Base-by-base conservation (phyloP, 2,113 vertebrate genomes). In the Phylloscopus whistleri region DNA sequence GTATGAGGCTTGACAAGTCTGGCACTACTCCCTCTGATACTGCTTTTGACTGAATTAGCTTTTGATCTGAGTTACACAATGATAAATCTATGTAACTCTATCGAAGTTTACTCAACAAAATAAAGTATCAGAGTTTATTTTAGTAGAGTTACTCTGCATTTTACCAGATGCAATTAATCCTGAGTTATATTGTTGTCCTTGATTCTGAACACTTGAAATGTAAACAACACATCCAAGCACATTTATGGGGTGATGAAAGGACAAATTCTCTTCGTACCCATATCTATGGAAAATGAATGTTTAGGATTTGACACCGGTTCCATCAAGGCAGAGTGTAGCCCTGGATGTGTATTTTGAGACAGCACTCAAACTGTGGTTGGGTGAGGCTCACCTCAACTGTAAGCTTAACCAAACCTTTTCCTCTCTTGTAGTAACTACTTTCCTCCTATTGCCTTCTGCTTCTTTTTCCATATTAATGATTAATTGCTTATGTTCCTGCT, bases 401-500 rank as follows among this genome's bases (percentile, higher is more conserved):
- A 91, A 91, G 23, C 37, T 91, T 58, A 82, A 75, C 3, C 1
- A 93, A 86, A 78, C 23, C 59, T 89, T 95, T 94, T 92, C 78
- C 55, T 86, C 23, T 74, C 60, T 73, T 89, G 33, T 31, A 91
- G 49, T 59, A 88, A 77, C 49, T 66, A 15, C 66, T 76, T 91
- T 83, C n/a, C 35, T 92, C 46, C 66, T 76, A 11, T 76, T 85
- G 49, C 91, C 86, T 58, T 87, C 67, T 4, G 4, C 10, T 94
- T 90, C 85, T 93, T 89, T 94, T 96, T 62, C 81, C 63, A 20
- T 73, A 85, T 93, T 87, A 82, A 85, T 96, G 74, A 94, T 94
- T 87, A 91, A 95, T 85, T 95, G 56, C 75, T 87, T 68, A 53
- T 72, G 62, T 84, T 94, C 49, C 84, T 82, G 66, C 60, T 89